Evolutionary conservation across 1,140 invertebrate species (phyloP).

Genomic region (Papilio xuthus): DNA sequence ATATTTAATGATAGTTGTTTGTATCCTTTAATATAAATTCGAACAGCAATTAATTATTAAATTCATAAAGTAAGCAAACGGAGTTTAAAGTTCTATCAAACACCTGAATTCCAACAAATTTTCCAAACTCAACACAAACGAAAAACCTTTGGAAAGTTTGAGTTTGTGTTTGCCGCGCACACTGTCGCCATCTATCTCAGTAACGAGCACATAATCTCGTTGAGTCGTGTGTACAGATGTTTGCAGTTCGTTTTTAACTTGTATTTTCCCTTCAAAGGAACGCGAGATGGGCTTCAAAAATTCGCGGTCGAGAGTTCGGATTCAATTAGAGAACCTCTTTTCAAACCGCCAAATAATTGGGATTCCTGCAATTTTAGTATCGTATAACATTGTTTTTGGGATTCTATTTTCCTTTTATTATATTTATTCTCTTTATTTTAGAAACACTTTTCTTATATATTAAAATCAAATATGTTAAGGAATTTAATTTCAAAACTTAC

Average conservation of each 20-base stretch:
- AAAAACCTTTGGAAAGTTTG: slow-evolving; percentile 29
- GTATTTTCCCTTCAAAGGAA: slow-evolving; percentile 47
- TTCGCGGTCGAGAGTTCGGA: slow-evolving; percentile 35
- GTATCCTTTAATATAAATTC: background rate
- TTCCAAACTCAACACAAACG: background rate
- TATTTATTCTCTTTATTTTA: background rate
- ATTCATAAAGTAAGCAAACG: background rate
- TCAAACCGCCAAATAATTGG: slow-evolving; percentile 21
- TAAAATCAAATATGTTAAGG: background rate
- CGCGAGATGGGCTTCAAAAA: slow-evolving; percentile 36
- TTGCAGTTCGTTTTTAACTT: slow-evolving; percentile 46
- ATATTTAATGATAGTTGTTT: background rate
- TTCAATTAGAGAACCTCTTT: slow-evolving; percentile 29
- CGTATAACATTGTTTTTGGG: slow-evolving; percentile 28
- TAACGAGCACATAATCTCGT: slow-evolving; percentile 49
- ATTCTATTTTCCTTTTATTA: background rate
- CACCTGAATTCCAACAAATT: slow-evolving; percentile 26
- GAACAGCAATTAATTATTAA: background rate
- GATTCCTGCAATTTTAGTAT: slow-evolving; percentile 25
- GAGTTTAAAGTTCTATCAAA: background rate
- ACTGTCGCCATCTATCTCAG: slow-evolving; percentile 34
- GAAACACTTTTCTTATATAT: background rate
- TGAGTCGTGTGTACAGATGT: slow-evolving; percentile 47
- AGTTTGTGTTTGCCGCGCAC: slow-evolving; percentile 10
- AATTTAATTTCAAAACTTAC: background rate